Evolutionary conservation across 2,888 invertebrate species (phyloP), one percentile per base, ranked within the genome.

Genomic region (Agonum fuliginosum): DNA sequence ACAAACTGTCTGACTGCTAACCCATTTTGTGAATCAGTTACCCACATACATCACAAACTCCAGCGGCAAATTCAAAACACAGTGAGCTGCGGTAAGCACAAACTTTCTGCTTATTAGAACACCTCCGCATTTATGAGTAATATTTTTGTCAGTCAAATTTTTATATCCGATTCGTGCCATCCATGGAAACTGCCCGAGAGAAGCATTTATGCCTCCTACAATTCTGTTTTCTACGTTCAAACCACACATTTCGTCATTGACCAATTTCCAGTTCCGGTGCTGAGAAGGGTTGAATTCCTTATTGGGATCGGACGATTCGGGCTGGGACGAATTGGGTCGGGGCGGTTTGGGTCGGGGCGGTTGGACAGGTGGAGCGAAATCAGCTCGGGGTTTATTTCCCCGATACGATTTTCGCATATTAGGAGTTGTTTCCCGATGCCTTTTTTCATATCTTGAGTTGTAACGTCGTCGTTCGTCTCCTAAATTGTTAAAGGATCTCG

Each of bases 121-220:
- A 1, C 86, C 88, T 3, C 86, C 88, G 80, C 89, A 88, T 77
- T 84, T 81, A 81, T 83, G 87, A 5, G 3, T 8, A n/a, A 12
- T 51, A n/a, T 37, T 27, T 5, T 48, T 2, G 2, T 30, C 48
- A 4, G 2, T 22, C n/a, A 81, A 80, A 86, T 87, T 82, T 22
- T 79, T 80, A 80, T 91, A 91, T 73, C 90, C 91, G 6, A 92
- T 86, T 12, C 90, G 86, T 0, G 86, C 89, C 19, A 92, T 87
- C 92, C 92, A 92, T 1, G 92, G 92, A 83, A 89, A 91, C 81
- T 91, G 90, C 0, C 91, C 92, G 2, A 92, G 83, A 0, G 86
- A 85, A 0, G 92, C 91, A 67, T 89, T 87, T 24, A 85, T 82
- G 0, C 92, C 92, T 0, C 92, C 92, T 24, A 92, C 90, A 82